Evolutionary conservation across 1,140 invertebrate species (phyloP), one percentile per base, ranked within the genome.

Genomic region (Anoplolepis gracilipes): DNA sequence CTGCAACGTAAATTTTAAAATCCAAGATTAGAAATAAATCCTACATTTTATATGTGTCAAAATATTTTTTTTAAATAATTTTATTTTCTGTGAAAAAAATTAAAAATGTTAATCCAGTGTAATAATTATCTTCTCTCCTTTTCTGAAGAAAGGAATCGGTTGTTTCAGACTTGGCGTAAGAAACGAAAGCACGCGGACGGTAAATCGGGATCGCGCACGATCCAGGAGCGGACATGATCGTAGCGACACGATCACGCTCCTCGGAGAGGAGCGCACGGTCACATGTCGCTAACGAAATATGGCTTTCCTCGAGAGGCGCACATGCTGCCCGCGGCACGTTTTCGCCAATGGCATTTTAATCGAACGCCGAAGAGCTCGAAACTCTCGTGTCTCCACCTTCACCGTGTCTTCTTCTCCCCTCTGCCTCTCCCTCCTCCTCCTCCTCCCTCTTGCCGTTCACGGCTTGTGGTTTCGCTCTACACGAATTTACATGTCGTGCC

Each of bases 321-420:
- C 22, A 36, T 39, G 36, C 11, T 39, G 46, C 11, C 53, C 49
- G 76, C 36, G 28, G 65, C 57, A 73, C 75, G 85, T 87, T 86
- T 82, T 86, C 86, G 85, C 85, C 75, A 87, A 87, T 86, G 86
- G 86, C 75, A 87, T 87, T 87, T 87, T 87, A 87, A 87, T 87
- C 86, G 76, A 81, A 30, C 55, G 55, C 46, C 84, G 30, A 61
- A 72, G 65, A 79, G 39, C 65, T 79, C 36, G 46, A 81, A 64
- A 86, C 28, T 53, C 57, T 59, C 57, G 36, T 46, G 64, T 65
- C 53, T 72, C 65, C 49, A 59, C 65, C 57, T 61, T 30, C 53
- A n/a, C 36, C 33, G 33, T 28, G 46, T 46, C 75, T 25, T 7
- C 13, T 22, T 10, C 3, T 6, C 22, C 6, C 4, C 36, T 42